Evolutionary conservation across 2,113 vertebrate species (phyloP), one percentile per base, ranked within the genome.

Genomic region (Silurus glanis): DNA sequence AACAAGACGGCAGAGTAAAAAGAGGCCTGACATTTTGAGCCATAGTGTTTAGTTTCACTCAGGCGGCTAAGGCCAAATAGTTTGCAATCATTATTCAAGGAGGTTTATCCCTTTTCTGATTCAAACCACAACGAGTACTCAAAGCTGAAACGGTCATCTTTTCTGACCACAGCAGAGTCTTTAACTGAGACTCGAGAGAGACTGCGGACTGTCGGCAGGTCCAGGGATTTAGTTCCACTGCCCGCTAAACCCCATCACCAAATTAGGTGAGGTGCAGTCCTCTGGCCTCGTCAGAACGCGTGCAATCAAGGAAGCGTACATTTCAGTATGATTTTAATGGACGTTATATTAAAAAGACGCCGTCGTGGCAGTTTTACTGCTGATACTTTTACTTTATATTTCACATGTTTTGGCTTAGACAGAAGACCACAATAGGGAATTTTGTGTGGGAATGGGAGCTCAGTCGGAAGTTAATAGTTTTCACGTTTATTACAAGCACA

Each of bases 1-100:
- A 94, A 93, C 89, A 92, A 92, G 80, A 28, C 76, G 84, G 74
- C 83, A 66, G 72, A 85, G 87, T 37, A 82, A 83, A 74, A 79
- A 87, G 71, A 5, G 80, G 91, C 90, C 93, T 91, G 92, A 93
- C 90, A 91, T 93, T 92, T 93, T 86, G 86, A 80, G 91, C 21
- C 7, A 88, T 85, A 85, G 92, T 91, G 93, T 94, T 95, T 93
- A 86, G 91, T 93, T 94, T 93, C 91, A 93, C 84, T 83, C 83
- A 9, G 89, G 86, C 88, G 91, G 92, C 82, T 89, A 82, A 89
- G 89, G 90, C 89, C 90, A 92, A 94, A 95, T 91, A 92, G 93
- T 94, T 93, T 91, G 89, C 84, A 87, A 93, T 93, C 91, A 92
- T 93, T 92, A 93, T 93, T 91, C 90, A 91, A 90, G 90, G 85